Evolutionary conservation across 2,797 vertebrate genomes (phyloP), one percentile per base, ranked within the genome.

Genomic region (Dromococcyx pavoninus): DNA sequence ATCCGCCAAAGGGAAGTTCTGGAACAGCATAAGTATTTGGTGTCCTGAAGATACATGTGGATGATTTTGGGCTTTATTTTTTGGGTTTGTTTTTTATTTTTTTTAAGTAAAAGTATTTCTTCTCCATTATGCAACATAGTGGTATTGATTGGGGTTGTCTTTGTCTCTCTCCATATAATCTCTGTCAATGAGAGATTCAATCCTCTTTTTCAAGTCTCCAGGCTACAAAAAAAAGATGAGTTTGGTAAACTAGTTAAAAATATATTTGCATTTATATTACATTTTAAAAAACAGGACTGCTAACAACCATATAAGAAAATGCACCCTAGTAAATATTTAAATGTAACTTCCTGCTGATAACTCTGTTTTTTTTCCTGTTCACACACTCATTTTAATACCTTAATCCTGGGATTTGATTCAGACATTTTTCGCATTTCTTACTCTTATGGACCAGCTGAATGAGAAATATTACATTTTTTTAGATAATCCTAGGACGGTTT

Each of bases 141-240:
- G 99, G 98, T 99, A 99, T 97, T 99, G 99, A 96, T 99, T 99
- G 6, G 99, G 98, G 90, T 98, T 99, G 97, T 99, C 99, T 97
- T 98, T 99, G 97, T 99, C 99, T 74, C 98, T 98, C 88, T 99
- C 99, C 99, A 99, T 99, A 97, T 99, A 99, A 98, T 99, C 99
- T 98, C 99, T 98, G 97, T 99, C 99, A 97, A 99, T 99, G 81
- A 99, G 99, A 27, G 99, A 99, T 97, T 99, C 99, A 23, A 99
- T 99, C 77, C 99, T 98, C 96, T 99, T 99, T 97, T 99, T 99
- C 96, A 99, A 98, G 95, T 99, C 99, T 72, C 99, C 99, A 83
- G 99, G 99, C 99, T 99, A 96, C 37, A 96, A 97, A 72, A 97
- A 95, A 41, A 19, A 48, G 46, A 83, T 82, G 23, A 93, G 4